phyloP scores from a whole-genome alignment of 2,797 vertebrate species.

The Pipistrellus pipistrellus region DNA sequence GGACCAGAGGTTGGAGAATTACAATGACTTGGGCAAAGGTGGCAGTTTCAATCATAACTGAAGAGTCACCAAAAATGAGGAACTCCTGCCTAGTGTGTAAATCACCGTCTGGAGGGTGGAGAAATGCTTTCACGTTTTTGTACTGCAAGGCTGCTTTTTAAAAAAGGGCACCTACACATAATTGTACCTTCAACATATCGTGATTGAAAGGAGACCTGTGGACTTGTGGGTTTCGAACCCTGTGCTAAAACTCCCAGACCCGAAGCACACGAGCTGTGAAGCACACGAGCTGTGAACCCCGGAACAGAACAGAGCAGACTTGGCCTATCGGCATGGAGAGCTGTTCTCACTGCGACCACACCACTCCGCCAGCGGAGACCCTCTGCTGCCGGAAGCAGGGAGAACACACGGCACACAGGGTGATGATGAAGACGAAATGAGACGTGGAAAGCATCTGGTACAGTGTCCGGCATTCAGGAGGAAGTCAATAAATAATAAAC shows the following conservation, averaged over 20 bases:
- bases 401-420: background rate
- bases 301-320: background rate
- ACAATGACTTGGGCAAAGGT: background rate
- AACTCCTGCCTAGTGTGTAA: background rate
- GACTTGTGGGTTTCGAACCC: background rate
- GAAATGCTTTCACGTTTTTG: background rate
- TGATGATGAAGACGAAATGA: background rate
- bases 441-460: background rate
- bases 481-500: slow-evolving; percentile 11
- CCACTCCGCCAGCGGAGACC: background rate
- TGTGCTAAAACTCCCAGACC: background rate
- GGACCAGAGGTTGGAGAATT: slow-evolving; percentile 23
- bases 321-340: background rate
- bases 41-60: background rate
- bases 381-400: background rate
- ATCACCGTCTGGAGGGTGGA: background rate
- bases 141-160: background rate
- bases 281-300: background rate
- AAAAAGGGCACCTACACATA: background rate
- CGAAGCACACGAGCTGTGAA: background rate
- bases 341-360: background rate
- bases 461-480: background rate
- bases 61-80: slow-evolving; percentile 17
- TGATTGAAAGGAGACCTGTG: background rate
- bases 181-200: background rate